Percentiles rank a stretch among this genome's conserved stretches.
These are phyloP conservation scores for Cyclophora albipunctata DNA, from an alignment of 2,888 invertebrate species.

Conservation along the genomic window DNA sequence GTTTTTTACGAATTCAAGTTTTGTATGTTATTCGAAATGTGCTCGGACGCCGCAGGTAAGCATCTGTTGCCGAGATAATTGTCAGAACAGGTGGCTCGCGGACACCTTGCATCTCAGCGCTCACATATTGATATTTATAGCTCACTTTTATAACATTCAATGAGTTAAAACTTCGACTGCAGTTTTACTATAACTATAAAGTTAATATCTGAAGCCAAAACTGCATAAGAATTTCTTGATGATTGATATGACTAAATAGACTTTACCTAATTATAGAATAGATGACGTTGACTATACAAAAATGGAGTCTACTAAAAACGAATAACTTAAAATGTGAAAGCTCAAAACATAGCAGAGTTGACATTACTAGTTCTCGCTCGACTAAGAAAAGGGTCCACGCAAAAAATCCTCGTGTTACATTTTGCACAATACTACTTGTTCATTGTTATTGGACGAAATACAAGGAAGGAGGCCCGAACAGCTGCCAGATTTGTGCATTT, in stretches of 20 bases:
- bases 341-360: background rate
- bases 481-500: conserved; percentile 71
- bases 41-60: conserved; percentile 26
- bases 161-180: background rate
- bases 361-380: conserved; percentile 18
- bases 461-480: conserved; percentile 61
- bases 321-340: too few species aligned
- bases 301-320: too few species aligned
- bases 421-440: conserved; percentile 62
- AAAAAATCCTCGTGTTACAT: conserved; percentile 58
- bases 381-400: conserved; percentile 32
- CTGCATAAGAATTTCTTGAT: too few species aligned
- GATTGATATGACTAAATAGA: too few species aligned
- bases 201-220: too few species aligned
- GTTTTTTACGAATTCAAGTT: conserved; percentile 29
- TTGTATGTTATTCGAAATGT: conserved; percentile 23
- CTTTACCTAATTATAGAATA: too few species aligned
- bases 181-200: too few species aligned
- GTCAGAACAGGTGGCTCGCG: conserved; percentile 57
- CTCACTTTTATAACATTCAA: background rate
- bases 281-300: too few species aligned
- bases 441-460: conserved; percentile 58
- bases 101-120: conserved; percentile 62
- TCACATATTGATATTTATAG: conserved; percentile 13
- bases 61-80: conserved; percentile 69